These are phyloP conservation scores for Acanthopleura granulata DNA, from an alignment of 2,888 invertebrate genomes.

Conservation along the genomic window DNA sequence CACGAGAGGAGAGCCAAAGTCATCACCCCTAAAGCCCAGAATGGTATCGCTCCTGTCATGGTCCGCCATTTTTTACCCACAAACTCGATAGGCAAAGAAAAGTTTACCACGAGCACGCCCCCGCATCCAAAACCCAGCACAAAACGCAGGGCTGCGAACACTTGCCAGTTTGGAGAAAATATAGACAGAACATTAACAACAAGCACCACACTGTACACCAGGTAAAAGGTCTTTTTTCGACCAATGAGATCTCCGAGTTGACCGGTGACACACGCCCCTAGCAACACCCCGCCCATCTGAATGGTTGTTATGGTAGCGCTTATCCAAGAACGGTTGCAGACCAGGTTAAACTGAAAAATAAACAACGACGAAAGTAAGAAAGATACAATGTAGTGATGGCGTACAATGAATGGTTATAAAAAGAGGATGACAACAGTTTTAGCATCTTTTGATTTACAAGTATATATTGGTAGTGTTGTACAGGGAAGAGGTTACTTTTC, in stretches of 20 bases:
- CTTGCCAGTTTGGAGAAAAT: constrained; percentile 38
- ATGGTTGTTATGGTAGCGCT: constrained; percentile 39
- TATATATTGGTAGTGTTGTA: too few relatives aligned
- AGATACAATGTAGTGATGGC: too few relatives aligned
- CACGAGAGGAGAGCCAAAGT: constrained; percentile 33
- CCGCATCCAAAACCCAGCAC: constrained; percentile 37
- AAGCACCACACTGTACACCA: constrained; percentile 29
- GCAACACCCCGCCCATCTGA: constrained; percentile 42
- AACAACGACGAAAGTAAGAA: neutral
- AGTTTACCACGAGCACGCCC: constrained; percentile 40
- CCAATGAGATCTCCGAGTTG: constrained; percentile 44
- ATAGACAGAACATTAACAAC: constrained; percentile 31
- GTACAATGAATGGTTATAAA: too few relatives aligned
- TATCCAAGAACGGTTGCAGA: constrained; percentile 36
- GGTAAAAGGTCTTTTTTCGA: constrained; percentile 37
- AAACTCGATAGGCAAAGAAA: constrained; percentile 38
- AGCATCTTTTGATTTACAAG: too few relatives aligned
- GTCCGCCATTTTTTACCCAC: constrained; percentile 38
- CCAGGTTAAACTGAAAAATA: constrained; percentile 37
- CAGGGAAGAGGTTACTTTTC: too few relatives aligned
- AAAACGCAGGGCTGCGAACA: constrained; percentile 38
- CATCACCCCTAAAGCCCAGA: constrained; percentile 38
- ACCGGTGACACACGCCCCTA: constrained; percentile 40
- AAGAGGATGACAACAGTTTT: too few relatives aligned
- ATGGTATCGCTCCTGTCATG: constrained; percentile 35